Evolutionary conservation across 2,888 invertebrate species (phyloP), one percentile per base, ranked within the genome.

Genomic region (Osmoderma eremita): DNA sequence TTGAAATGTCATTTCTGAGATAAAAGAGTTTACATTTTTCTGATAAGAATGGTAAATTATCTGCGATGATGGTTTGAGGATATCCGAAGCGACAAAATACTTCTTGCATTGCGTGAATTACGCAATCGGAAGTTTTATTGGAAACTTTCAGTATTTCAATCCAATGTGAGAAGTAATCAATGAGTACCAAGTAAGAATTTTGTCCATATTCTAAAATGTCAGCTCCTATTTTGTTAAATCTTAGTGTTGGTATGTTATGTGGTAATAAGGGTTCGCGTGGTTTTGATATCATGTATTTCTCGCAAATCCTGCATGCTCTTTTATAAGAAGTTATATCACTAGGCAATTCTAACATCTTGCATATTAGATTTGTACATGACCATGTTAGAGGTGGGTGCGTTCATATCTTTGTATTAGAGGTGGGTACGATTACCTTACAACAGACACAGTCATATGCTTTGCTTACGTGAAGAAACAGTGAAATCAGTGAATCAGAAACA

Each of bases 81-180:
- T 75, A 77, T 13, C 76, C 76, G 13, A 36, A 68, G 51, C 53
- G 61, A 48, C 62, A 68, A 63, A 77, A 73, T 42, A 69, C 63
- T 66, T 71, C 62, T 53, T 73, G 73, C 56, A 73, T 53, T 1
- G 63, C 51, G 24, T 73, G 39, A 50, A 74, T 73, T 5, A 74
- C 70, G 10, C 65, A 38, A 39, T 71, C 54, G n/a, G 73, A 51
- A 1, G 51, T 51, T 71, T 74, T 73, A 61, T 64, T 49, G 12
- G 41, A 42, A 39, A 72, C 30, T 61, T 17, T 22, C 20, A 18
- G 12, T 22, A 71, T 22, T 50, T 73, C 70, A 41, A 74, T 54
- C 74, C 72, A 74, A 39, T 73, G 71, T 12, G 72, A 73, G 58
- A 71, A 73, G 51, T 73, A 53, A 65, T 75, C 72, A 38, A 72